Conservation (phyloP, 2,113 vertebrate genomes). For the Aphyosemion australe region DNA sequence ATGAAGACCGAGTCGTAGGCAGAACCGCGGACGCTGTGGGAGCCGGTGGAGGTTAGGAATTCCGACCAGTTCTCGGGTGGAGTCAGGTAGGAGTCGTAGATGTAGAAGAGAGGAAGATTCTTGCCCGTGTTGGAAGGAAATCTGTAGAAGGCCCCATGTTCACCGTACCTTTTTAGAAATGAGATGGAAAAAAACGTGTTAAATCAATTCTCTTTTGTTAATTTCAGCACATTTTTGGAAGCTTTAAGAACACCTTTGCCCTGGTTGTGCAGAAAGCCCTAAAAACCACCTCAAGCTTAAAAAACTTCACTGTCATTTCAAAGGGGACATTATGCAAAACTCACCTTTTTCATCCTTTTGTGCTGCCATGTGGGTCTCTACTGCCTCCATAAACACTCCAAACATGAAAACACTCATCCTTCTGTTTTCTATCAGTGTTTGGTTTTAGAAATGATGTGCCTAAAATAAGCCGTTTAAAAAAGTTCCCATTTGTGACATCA, state of each 20-base stretch:
- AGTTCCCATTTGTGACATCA: no score
- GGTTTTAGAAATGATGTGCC: no score
- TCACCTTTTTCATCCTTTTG: no score
- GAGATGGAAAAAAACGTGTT: background rate
- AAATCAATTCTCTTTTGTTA: no score
- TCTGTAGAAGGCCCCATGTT: conserved; percentile 87
- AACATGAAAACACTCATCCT: no score
- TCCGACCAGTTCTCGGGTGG: conserved; percentile 87
- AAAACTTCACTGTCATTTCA: background rate
- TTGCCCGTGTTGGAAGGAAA: conserved; percentile 85
- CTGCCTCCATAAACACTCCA: no score
- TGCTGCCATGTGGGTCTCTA: no score
- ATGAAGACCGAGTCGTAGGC: conserved; percentile 87
- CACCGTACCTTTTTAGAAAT: conserved; percentile 83
- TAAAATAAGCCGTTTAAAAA: no score
- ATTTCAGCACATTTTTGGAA: no score
- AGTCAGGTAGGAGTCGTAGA: conserved; percentile 91
- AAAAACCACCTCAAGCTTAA: background rate
- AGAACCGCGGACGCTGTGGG: conserved; percentile 85
- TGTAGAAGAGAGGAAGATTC: conserved; percentile 87
- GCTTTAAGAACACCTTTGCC: background rate
- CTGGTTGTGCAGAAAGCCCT: background rate
- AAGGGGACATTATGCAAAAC: no score
- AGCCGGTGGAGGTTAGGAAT: conserved; percentile 80
- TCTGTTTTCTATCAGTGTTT: no score